Base-by-base conservation (phyloP, 2,113 vertebrate genomes). In the Petrocephalus microphthalmus region DNA sequence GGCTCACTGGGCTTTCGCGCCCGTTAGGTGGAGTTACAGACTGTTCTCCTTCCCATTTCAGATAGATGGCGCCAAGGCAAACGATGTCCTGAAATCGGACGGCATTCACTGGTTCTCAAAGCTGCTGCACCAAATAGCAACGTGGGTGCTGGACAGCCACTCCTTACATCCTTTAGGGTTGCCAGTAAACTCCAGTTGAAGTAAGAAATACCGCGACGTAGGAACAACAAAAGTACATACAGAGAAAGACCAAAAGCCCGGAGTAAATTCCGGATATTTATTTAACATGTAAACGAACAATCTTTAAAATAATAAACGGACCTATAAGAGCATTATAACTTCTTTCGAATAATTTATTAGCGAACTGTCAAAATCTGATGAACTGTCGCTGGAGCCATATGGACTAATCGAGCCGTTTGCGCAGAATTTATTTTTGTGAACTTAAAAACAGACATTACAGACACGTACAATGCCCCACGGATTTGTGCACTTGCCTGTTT, bases 311-410 rank as follows among this genome's bases (percentile, higher is more conserved):
- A 96, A 97, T 96, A 96, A 97, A 96, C 94, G 96, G 97, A 96
- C 94, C 94, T 96, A 94, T 94, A 94, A 95, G 94, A 98, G 97
- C 97, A 97, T 98, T 99, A 98, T 98, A 95, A 96, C 95, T 96
- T 97, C 97, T 97, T 96, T 97, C 97, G 96, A 96, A 95, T 99
- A 99, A 99, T 98, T 99, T 99, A 99, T 99, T 97, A 95, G 96
- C 96, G 52, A 54, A 85, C 52, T 83, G 45, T 49, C 71, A 78
- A 42, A 83, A n/a, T 45, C 19, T 95, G 92, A 95, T 95, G 97
- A 96, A 97, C 96, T 97, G 91, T 91, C 93, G 93, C 92, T 94
- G 94, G 92, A 92, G 95, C 94, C 96, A 94, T 95, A 92, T 91
- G 93, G 90, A 94, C 93, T 94, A 94, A 95, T 93, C 95, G 94